A percentile compares a stretch with the other conserved stretches of the same genome.
These are phyloP conservation scores for Prionchulus punctatus DNA, from an alignment of 2,888 invertebrate species.

Conservation along the genomic window DNA sequence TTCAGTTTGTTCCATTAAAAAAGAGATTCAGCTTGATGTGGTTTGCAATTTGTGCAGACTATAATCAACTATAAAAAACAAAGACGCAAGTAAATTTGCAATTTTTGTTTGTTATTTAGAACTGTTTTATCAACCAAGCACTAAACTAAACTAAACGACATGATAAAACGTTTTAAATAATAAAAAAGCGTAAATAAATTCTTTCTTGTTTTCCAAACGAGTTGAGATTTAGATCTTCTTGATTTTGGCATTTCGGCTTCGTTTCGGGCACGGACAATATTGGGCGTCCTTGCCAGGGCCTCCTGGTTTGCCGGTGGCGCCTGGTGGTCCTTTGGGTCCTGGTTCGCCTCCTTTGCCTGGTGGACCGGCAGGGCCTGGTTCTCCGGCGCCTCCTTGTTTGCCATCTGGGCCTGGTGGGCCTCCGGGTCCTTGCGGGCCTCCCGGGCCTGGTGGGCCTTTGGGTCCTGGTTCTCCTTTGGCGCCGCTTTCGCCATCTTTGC, in stretches of 20 bases:
- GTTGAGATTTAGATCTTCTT: no score
- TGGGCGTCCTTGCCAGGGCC: constrained; percentile 6
- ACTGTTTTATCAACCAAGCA: no score
- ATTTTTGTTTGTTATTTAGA: no score
- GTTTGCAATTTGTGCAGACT: no score
- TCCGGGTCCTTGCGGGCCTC: constrained; percentile 8
- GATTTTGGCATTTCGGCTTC: neutral
- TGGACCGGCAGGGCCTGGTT: constrained; percentile 9
- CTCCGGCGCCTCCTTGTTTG: neutral
- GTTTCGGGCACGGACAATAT: neutral
- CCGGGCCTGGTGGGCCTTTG: constrained; percentile 8
- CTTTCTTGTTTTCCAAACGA: no score
- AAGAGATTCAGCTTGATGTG: no score
- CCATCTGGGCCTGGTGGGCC: constrained; percentile 11
- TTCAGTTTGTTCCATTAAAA: no score
- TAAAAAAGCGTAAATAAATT: no score
- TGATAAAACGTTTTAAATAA: no score
- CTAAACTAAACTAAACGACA: no score
- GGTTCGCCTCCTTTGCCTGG: constrained; percentile 6
- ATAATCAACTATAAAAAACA: no score
- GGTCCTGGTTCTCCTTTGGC: constrained; percentile 16
- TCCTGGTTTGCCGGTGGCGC: constrained; percentile 15
- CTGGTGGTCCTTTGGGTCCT: constrained; percentile 16
- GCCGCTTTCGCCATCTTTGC: constrained; percentile 25
- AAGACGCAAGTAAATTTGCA: no score